Percentiles rank a stretch among this genome's conserved stretches.
phyloP scores from a whole-genome alignment of 2,888 invertebrate species.

The Tachina lurida region DNA sequence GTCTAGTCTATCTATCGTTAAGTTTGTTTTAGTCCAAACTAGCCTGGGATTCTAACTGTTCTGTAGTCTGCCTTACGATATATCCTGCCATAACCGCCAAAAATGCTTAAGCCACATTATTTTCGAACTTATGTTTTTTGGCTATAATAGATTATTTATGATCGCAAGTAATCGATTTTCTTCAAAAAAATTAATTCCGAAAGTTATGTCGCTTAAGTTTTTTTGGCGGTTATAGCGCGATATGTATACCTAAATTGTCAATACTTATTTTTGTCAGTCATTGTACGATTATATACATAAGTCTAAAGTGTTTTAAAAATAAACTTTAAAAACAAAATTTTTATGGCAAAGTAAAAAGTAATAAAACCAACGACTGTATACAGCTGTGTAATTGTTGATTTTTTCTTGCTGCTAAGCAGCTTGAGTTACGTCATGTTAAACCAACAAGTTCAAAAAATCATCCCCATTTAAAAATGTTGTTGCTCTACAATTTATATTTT shows the following conservation, averaged over 20 bases:
- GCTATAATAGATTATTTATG: too few species aligned
- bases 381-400: slow-evolving; percentile 11
- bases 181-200: too few species aligned
- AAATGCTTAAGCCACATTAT: too few species aligned
- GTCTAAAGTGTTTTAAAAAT: slow-evolving; percentile 21
- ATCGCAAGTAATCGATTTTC: too few species aligned
- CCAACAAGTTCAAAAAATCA: slow-evolving; percentile 55
- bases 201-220: too few species aligned
- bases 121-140: too few species aligned
- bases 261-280: not conserved
- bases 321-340: not conserved
- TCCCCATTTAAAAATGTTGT: slow-evolving; percentile 43
- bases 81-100: too few species aligned
- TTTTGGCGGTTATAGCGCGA: too few species aligned
- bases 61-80: too few species aligned
- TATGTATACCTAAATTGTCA: not conserved
- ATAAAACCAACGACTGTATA: slow-evolving; percentile 2
- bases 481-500: slow-evolving; percentile 55
- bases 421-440: slow-evolving; percentile 62
- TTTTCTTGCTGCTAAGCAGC: slow-evolving; percentile 20
- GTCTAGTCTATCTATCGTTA: too few species aligned
- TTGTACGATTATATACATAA: not conserved
- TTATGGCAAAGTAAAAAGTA: slow-evolving; percentile 9
- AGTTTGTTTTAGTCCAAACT: too few species aligned
- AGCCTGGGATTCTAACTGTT: too few species aligned